A percentile compares a stretch with the other conserved stretches of the same genome.
These are phyloP conservation scores for Neosalanx taihuensis DNA, from an alignment of 2,797 vertebrate genomes.

Conservation along the genomic window DNA sequence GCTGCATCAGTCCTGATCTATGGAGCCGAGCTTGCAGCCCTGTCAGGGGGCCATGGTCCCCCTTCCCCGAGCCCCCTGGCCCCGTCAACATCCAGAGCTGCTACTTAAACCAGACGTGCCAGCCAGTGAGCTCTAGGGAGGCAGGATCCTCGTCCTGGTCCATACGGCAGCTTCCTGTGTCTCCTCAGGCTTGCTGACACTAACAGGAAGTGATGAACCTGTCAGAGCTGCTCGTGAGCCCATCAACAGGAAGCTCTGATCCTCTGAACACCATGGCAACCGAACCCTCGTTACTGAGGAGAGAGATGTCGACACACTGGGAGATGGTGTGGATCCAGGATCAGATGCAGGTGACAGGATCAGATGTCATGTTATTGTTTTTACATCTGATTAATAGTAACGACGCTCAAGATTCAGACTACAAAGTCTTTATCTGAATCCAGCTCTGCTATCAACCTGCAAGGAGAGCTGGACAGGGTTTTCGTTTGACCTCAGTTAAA, in stretches of 20 bases:
- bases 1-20: slow-evolving; percentile 68
- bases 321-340: too few species aligned
- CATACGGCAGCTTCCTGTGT: background rate
- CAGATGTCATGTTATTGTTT: background rate
- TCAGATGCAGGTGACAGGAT: background rate
- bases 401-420: too few species aligned
- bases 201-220: background rate
- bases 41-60: too few species aligned
- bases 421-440: too few species aligned
- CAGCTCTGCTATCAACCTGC: too few species aligned
- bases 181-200: slow-evolving; percentile 1
- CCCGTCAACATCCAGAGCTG: background rate
- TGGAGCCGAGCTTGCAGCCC: slow-evolving; percentile 25
- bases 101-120: too few species aligned
- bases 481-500: background rate
- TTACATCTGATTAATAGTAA: background rate
- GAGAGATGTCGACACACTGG: too few species aligned
- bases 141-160: too few species aligned
- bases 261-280: background rate
- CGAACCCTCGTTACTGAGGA: too few species aligned
- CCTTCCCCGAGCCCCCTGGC: background rate
- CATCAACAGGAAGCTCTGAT: background rate
- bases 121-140: background rate
- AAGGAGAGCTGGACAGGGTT: background rate
- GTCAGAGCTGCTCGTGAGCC: background rate